Evolutionary conservation across 2,113 vertebrate species (phyloP).

Genomic region (Eclectus roratus): DNA sequence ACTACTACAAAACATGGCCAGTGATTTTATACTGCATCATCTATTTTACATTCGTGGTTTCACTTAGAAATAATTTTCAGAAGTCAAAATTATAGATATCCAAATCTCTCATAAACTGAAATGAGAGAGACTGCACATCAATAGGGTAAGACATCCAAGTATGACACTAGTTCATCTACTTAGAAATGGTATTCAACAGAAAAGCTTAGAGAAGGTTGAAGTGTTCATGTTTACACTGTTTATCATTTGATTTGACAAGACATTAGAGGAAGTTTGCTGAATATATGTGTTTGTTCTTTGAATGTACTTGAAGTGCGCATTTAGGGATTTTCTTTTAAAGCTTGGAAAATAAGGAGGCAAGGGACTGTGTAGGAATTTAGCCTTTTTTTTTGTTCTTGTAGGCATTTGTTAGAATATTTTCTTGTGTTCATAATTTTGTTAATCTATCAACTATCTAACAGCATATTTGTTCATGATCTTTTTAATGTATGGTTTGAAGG

Average conservation of each 20-base stretch:
- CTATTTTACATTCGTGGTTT: not conserved
- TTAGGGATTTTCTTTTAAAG: not conserved
- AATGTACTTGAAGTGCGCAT: not conserved
- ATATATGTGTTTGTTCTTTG: not conserved
- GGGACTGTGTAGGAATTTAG: not conserved
- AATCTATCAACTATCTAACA: not conserved
- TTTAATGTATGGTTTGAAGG: not conserved
- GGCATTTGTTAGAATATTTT: not conserved
- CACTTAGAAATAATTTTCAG: slow-evolving; percentile 37
- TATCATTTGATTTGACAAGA: not conserved
- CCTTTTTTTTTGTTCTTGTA: not conserved
- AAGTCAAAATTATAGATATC: not conserved
- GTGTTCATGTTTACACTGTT: not conserved
- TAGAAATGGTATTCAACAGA: not conserved
- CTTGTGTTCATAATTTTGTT: not conserved
- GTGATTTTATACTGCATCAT: not conserved
- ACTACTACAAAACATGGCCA: not conserved
- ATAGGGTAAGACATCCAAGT: not conserved
- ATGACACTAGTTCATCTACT: not conserved
- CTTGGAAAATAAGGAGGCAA: not conserved
- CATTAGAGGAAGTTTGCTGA: not conserved
- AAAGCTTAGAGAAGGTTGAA: not conserved
- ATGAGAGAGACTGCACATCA: not conserved
- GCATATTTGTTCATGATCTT: not conserved
- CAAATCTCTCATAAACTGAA: not conserved